phyloP scores from a whole-genome alignment of 2,888 invertebrate species.

The Chrysolina oricalcia region DNA sequence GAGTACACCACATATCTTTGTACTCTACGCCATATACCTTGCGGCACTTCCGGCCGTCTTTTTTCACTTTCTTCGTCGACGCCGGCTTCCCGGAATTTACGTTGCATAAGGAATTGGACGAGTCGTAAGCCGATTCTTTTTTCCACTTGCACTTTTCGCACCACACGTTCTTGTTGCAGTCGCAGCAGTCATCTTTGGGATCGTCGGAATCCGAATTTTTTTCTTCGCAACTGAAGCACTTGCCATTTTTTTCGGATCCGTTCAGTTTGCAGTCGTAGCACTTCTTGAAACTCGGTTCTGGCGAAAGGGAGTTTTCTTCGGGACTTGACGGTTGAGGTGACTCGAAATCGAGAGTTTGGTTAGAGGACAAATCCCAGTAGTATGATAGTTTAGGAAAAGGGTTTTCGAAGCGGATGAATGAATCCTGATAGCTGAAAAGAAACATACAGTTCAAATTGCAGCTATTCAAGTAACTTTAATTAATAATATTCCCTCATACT shows the following conservation, averaged over 20 bases:
- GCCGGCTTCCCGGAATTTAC: neutral
- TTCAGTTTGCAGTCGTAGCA: neutral
- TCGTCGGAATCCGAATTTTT: neutral
- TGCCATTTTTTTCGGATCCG: neutral
- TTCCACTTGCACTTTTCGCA: slow-evolving; percentile 18
- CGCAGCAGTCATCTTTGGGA: neutral
- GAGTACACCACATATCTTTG: slow-evolving; percentile 44
- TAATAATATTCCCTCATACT: no score
- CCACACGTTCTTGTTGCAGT: slow-evolving; percentile 23
- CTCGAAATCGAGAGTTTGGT: neutral
- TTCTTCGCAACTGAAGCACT: neutral
- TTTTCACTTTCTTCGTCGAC: slow-evolving; percentile 34
- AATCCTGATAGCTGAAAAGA: neutral
- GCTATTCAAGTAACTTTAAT: no score
- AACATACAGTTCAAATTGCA: no score
- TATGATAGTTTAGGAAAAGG: neutral
- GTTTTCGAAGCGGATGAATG: neutral
- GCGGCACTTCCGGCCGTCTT: slow-evolving; percentile 41
- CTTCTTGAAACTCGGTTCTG: slow-evolving; percentile 16
- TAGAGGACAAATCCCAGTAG: neutral
- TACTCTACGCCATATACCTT: slow-evolving; percentile 41
- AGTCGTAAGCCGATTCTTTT: no score
- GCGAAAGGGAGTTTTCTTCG: slow-evolving; percentile 10
- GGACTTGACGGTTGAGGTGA: slow-evolving; percentile 23
- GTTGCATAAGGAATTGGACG: no score